A percentile compares a stretch with the other conserved stretches of the same genome.
Evolutionary conservation across 2,113 vertebrate species (phyloP).

Genomic region (Carettochelys insculpta): DNA sequence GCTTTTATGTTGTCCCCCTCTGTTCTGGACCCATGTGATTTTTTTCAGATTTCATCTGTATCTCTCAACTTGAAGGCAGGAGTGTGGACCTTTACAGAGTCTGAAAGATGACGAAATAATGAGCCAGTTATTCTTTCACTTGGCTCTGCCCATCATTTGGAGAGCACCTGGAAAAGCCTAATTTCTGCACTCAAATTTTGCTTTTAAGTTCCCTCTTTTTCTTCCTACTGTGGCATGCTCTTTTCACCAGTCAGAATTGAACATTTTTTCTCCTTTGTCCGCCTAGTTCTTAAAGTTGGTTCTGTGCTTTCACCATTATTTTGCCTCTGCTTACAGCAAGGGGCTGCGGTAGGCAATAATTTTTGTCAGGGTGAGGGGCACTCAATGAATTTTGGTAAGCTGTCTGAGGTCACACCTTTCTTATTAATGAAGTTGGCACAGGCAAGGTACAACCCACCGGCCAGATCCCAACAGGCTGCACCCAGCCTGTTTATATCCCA

Average conservation of each 20-base stretch:
- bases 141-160: not conserved
- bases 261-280: not conserved
- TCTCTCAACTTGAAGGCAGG: conserved; percentile 15
- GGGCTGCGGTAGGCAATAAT: no score
- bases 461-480: no score
- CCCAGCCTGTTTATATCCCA: no score
- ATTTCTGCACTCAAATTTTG: not conserved
- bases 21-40: not conserved
- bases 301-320: not conserved
- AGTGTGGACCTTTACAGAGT: conserved; percentile 19
- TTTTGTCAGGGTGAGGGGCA: no score
- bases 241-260: not conserved
- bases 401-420: no score
- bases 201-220: not conserved
- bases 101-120: not conserved
- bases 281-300: not conserved
- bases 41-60: no score
- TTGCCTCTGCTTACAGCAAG: not conserved
- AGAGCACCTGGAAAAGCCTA: not conserved
- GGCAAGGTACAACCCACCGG: no score
- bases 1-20: no score
- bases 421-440: no score
- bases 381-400: no score
- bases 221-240: not conserved
- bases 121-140: not conserved